Evolutionary conservation across 2,888 invertebrate genomes (phyloP), one percentile per base, ranked within the genome.

Genomic region (Phragmatobia fuliginosa): DNA sequence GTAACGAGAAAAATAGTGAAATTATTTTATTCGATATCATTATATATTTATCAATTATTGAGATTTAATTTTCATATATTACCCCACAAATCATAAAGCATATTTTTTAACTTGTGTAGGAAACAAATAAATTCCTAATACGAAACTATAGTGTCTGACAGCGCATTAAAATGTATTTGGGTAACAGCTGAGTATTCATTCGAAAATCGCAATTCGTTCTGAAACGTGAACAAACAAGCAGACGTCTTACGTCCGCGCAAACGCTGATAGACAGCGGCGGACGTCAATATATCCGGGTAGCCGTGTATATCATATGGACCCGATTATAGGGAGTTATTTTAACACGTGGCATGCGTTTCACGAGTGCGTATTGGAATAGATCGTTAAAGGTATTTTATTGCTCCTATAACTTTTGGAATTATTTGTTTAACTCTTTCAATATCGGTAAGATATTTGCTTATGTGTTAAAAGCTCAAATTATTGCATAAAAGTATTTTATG

Each of bases 271-370:
- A 81, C 72, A 73, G 70, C 70, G 36, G 62, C 71, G 66, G 67
- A 77, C 75, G 73, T 80, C 75, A 77, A 73, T 80, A 75, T 78
- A 71, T 82, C 82, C 81, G 78, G 80, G 80, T 73, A 52, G 56
- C 71, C 72, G 72, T 68, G 77, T 80, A 77, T 76, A 80, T 68
- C 72, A 56, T 64, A 67, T 72, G 68, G 38, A 70, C 67, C 68
- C 72, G 74, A 73, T 80, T 79, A 72, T 74, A 38, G 76, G 58
- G 66, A 81, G 79, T 68, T 75, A 73, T 78, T 78, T 75, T 74
- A 73, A 81, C 71, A 68, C 33, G 65, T 41, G 67, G 60, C 78
- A 76, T 68, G 71, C 58, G 61, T 64, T 58, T 59, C 31, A 62
- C 69, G 69, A 72, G 66, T 63, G 66, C 61, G 36, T 64, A 66